A percentile compares a stretch with the other conserved stretches of the same genome.
Conservation (phyloP, 2,113 vertebrate species). For the Ophiodon elongatus region DNA sequence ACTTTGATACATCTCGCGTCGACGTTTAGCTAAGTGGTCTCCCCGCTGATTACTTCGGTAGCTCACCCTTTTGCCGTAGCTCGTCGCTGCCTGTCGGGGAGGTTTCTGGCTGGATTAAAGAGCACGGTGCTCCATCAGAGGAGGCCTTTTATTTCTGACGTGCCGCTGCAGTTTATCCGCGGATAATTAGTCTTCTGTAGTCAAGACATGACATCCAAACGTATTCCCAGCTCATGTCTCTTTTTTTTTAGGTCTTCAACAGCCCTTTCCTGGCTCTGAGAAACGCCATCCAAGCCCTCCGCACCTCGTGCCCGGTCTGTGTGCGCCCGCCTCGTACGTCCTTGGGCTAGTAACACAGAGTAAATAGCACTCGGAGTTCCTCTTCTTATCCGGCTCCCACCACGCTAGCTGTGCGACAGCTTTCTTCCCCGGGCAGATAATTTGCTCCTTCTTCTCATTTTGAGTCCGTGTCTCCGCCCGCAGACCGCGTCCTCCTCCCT, state of each 20-base stretch:
- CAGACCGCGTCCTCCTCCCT: slow-evolving; percentile 29
- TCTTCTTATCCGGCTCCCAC: slow-evolving; percentile 44
- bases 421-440: slow-evolving; percentile 14
- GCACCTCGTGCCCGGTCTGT: slow-evolving; percentile 37
- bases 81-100: slow-evolving; percentile 61
- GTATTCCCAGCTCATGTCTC: slow-evolving; percentile 24
- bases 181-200: slow-evolving; percentile 44
- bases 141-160: slow-evolving; percentile 65
- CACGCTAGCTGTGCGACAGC: slow-evolving; percentile 18
- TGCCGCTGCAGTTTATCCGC: slow-evolving; percentile 64
- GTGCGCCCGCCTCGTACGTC: slow-evolving; percentile 66
- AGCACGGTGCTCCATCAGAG: slow-evolving; percentile 63
- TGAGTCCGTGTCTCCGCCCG: not conserved
- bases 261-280: slow-evolving; percentile 3
- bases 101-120: slow-evolving; percentile 64
- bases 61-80: slow-evolving; percentile 76
- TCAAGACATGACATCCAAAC: slow-evolving; percentile 67
- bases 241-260: slow-evolving; percentile 6
- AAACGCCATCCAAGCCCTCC: slow-evolving; percentile 34
- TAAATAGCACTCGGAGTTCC: slow-evolving; percentile 33
- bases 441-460: not conserved
- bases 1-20: slow-evolving; percentile 2
- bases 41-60: not conserved
- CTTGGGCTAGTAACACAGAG: slow-evolving; percentile 55
- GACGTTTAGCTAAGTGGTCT: slow-evolving; percentile 12